phyloP scores from a whole-genome alignment of 2,797 vertebrate genomes.

The Catostomus latipinnis region DNA sequence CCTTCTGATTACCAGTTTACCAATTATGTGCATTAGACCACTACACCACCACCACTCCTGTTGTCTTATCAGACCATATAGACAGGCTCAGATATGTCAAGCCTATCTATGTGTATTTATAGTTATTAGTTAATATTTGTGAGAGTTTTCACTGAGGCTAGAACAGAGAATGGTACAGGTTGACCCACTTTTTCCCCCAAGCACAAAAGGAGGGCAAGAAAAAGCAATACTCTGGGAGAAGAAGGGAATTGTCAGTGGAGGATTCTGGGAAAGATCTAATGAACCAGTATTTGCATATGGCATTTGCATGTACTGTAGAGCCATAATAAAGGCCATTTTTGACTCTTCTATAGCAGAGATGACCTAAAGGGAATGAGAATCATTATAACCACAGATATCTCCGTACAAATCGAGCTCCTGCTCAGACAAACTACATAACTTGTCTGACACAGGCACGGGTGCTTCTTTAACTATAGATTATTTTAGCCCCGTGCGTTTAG shows the following conservation, averaged over 20 bases:
- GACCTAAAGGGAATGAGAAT: not conserved
- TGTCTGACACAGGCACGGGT: not conserved
- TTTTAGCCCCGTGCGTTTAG: too few species aligned
- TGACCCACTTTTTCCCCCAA: slow-evolving; percentile 42
- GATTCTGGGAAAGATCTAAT: slow-evolving; percentile 21
- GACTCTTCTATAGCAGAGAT: not conserved
- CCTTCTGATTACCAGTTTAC: too few species aligned
- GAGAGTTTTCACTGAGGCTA: slow-evolving; percentile 1
- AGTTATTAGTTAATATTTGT: slow-evolving; percentile 2
- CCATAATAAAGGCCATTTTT: slow-evolving; percentile 19
- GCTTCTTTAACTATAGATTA: too few species aligned
- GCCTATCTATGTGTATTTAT: not conserved
- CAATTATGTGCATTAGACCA: too few species aligned
- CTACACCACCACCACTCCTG: too few species aligned
- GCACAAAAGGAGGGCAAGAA: slow-evolving; percentile 31
- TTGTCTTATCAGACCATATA: not conserved
- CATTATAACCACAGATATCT: slow-evolving; percentile 20
- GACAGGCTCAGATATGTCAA: not conserved
- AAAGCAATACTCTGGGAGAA: not conserved
- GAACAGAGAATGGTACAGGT: not conserved
- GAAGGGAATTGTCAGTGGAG: not conserved
- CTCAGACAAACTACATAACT: slow-evolving; percentile 1
- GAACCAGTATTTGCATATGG: slow-evolving; percentile 38
- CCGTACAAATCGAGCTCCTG: slow-evolving; percentile 11
- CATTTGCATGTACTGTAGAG: slow-evolving; percentile 3